Evolutionary conservation across 2,888 invertebrate species (phyloP).

Genomic region (Brachypterus glaber): DNA sequence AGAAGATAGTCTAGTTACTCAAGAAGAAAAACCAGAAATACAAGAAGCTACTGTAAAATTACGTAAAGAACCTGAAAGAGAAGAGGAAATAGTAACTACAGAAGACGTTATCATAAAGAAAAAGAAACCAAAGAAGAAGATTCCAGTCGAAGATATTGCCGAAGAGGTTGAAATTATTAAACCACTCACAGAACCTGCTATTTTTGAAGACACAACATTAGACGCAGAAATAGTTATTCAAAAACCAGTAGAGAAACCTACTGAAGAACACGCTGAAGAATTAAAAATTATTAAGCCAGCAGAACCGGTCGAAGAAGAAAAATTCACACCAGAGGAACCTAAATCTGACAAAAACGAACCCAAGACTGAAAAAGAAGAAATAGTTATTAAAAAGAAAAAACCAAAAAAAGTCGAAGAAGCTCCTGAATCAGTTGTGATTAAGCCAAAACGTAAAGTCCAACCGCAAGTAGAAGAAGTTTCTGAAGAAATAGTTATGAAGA

Average conservation of each 20-base stretch:
- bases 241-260: conserved; percentile 19
- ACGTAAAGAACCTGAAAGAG: conserved; percentile 22
- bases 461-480: conserved; percentile 26
- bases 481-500: conserved; percentile 30
- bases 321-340: neutral
- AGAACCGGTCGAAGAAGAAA: conserved; percentile 20
- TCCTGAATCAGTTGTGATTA: conserved; percentile 23
- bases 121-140: conserved; percentile 9
- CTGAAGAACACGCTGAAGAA: conserved; percentile 12
- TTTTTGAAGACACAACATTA: conserved; percentile 5
- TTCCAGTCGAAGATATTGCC: conserved; percentile 15
- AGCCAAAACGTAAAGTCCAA: conserved; percentile 25
- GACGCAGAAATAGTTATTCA: conserved; percentile 7
- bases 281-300: conserved; percentile 8
- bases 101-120: conserved; percentile 4
- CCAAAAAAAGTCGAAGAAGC: conserved; percentile 23
- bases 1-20: no score
- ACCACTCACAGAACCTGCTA: no score
- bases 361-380: conserved; percentile 5
- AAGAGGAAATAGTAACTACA: conserved; percentile 25
- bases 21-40: no score
- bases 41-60: no score
- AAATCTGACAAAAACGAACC: neutral
- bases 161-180: conserved; percentile 16
- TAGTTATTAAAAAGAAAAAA: conserved; percentile 17